Conservation (phyloP, 2,113 vertebrate genomes). For the Fulmarus glacialis region DNA sequence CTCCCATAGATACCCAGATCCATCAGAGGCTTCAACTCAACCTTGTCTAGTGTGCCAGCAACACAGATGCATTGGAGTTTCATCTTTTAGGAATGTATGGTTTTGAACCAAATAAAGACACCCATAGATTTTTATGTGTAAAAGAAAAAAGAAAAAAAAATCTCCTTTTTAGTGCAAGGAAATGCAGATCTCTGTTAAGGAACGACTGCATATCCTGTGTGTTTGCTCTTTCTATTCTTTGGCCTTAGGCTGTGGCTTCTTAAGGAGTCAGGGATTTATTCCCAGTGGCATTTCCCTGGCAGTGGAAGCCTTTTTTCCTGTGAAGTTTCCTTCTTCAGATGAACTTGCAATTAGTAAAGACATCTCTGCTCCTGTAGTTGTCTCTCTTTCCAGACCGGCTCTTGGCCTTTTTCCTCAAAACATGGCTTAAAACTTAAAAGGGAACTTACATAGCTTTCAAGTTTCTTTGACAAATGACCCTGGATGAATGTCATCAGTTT, state of each 20-base stretch:
- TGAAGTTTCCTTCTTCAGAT: neutral
- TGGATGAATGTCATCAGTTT: neutral
- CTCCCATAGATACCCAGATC: neutral
- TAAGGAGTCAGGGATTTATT: neutral
- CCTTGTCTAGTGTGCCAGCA: neutral
- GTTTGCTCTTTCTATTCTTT: neutral
- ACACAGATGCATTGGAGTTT: neutral
- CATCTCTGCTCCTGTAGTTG: neutral
- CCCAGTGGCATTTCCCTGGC: neutral
- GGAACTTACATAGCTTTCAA: neutral
- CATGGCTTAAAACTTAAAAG: neutral
- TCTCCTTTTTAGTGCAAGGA: neutral
- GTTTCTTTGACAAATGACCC: neutral
- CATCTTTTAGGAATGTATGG: neutral
- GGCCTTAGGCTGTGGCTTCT: neutral
- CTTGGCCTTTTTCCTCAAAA: neutral
- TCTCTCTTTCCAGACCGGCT: neutral
- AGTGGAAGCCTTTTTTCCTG: neutral
- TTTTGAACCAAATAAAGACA: neutral
- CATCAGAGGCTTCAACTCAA: neutral
- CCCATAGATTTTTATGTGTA: neutral
- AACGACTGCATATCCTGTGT: rapidly evolving
- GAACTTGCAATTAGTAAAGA: neutral
- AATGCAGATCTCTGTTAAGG: neutral
- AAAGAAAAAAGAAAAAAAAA: neutral